phyloP scores from a whole-genome alignment of 2,797 vertebrate species.

The Lophura swinhoii region DNA sequence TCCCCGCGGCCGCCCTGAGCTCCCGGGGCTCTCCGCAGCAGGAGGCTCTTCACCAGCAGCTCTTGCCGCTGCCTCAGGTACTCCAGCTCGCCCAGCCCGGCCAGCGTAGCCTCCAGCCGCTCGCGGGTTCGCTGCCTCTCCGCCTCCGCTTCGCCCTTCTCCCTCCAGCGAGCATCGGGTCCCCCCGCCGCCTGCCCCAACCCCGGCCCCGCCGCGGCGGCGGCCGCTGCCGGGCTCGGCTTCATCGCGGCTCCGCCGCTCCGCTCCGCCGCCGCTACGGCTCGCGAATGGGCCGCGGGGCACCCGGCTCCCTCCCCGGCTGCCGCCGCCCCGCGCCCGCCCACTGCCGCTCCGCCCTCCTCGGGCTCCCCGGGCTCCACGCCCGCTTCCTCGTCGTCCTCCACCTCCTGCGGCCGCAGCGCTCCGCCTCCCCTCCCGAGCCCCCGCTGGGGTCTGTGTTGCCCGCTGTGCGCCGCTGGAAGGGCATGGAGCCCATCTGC shows the following conservation, averaged over 20 bases:
- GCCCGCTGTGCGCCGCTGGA: background rate
- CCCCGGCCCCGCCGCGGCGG: background rate
- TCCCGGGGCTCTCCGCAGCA: constrained; percentile 68
- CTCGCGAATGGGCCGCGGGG: constrained; percentile 48
- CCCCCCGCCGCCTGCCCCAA: background rate
- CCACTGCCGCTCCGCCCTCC: background rate
- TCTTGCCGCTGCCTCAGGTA: constrained; percentile 88
- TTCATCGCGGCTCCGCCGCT: constrained; percentile 44
- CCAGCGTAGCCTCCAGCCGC: constrained; percentile 88
- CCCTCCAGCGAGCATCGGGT: constrained; percentile 53
- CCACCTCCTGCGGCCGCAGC: background rate
- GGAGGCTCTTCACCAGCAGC: constrained; percentile 83
- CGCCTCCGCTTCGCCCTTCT: constrained; percentile 77
- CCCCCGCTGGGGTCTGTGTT: background rate
- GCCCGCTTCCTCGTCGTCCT: background rate
- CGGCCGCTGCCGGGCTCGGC: background rate
- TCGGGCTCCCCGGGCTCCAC: background rate
- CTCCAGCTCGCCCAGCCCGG: constrained; percentile 90
- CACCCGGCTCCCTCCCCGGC: background rate
- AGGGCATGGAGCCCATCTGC: background rate
- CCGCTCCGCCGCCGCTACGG: background rate
- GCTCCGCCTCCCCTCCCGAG: background rate
- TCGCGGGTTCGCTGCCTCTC: constrained; percentile 85
- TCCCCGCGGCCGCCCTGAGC: constrained; percentile 65
- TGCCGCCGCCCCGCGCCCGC: background rate